phyloP scores from a whole-genome alignment of 2,113 vertebrate species.

The Actenoides hombroni region DNA sequence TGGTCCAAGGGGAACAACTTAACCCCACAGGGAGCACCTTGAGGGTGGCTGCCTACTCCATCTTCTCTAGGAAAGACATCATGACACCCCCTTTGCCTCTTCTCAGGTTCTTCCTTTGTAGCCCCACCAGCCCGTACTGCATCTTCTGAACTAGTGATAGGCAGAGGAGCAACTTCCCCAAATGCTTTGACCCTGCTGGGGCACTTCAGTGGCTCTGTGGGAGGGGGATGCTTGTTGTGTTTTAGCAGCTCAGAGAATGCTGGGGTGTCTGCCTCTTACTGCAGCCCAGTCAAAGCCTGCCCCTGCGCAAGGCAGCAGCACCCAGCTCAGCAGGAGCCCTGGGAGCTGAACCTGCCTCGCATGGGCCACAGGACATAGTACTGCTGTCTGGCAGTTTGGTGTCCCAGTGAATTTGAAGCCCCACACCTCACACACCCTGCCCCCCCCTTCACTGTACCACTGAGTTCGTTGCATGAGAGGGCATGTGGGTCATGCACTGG shows the following conservation, averaged over 20 bases:
- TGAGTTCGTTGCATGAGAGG: not conserved
- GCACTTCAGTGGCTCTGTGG: not conserved
- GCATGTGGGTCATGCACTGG: not conserved
- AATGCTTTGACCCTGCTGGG: not conserved
- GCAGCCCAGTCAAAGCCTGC: not conserved
- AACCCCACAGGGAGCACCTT: not conserved
- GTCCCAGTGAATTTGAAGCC: not conserved
- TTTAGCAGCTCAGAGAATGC: not conserved
- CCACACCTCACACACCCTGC: not conserved
- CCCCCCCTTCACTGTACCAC: not conserved
- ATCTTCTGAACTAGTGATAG: not conserved
- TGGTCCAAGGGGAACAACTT: not conserved
- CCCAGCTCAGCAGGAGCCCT: not conserved
- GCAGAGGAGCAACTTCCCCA: not conserved
- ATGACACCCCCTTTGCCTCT: not conserved
- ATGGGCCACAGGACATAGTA: rapidly evolving
- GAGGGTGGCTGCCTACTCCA: not conserved
- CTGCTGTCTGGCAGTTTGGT: not conserved
- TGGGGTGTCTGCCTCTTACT: not conserved
- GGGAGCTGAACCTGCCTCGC: not conserved
- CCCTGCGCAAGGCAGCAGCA: not conserved
- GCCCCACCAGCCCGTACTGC: not conserved
- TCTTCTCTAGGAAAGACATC: not conserved
- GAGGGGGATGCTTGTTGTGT: not conserved
- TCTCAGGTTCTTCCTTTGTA: not conserved